A percentile compares a stretch with the other conserved stretches of the same genome.
Conservation (phyloP, 2,797 vertebrate species). For the Nothura maculosa region DNA sequence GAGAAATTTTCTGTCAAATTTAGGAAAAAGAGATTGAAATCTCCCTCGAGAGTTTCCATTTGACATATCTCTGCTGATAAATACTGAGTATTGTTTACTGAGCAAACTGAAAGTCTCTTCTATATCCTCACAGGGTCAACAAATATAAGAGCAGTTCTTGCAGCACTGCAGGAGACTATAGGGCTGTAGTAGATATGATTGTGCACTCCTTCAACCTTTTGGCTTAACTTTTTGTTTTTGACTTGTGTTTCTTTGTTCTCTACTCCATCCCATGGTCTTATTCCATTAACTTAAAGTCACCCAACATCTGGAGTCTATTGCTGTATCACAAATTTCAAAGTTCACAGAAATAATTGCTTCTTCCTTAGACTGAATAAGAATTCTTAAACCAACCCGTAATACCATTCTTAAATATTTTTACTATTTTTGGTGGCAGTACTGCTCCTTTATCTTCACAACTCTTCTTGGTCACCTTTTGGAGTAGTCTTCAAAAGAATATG, state of each 20-base stretch:
- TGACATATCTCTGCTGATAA: neutral
- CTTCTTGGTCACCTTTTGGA: neutral
- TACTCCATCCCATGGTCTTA: rapidly evolving
- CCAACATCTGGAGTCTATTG: neutral
- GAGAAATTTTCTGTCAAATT: neutral
- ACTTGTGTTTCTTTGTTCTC: neutral
- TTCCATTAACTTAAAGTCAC: neutral
- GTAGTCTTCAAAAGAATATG: neutral
- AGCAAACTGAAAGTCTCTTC: neutral
- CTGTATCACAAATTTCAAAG: neutral
- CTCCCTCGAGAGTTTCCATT: neutral
- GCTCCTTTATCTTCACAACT: neutral
- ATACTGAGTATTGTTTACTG: neutral
- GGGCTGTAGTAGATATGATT: neutral
- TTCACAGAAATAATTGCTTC: neutral
- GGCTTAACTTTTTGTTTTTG: neutral
- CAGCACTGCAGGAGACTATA: neutral
- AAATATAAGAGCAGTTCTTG: neutral
- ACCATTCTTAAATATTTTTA: neutral
- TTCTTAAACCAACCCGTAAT: neutral
- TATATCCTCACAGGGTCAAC: neutral
- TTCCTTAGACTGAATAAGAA: neutral
- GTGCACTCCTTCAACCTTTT: neutral
- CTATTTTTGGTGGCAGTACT: neutral
- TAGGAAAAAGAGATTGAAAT: neutral